phyloP scores from a whole-genome alignment of 2,797 vertebrate genomes.

The Chaetophractus vellerosus region DNA sequence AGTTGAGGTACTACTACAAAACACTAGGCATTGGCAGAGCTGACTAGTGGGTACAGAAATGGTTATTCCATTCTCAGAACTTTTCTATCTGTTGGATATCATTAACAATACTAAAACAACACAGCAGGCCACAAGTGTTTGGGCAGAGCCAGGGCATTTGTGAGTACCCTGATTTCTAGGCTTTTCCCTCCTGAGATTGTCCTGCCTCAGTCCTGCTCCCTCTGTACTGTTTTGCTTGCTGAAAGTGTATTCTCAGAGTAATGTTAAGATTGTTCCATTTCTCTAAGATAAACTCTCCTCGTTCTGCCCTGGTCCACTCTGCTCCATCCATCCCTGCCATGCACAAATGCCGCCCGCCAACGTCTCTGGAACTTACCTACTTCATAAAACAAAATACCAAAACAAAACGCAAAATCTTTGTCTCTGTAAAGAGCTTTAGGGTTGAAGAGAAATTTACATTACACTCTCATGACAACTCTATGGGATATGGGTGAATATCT shows the following conservation, averaged over 20 bases:
- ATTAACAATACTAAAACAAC: background rate
- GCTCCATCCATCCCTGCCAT: background rate
- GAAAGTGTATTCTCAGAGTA: background rate
- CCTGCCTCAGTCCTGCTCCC: background rate
- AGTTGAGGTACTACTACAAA: background rate
- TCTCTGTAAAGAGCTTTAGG: constrained; percentile 10
- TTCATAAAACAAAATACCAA: background rate
- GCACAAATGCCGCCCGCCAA: background rate
- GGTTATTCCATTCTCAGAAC: background rate
- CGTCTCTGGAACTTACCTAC: background rate
- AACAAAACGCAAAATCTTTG: background rate
- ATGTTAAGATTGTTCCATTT: background rate
- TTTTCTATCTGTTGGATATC: background rate
- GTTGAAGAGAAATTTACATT: background rate
- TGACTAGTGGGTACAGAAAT: background rate
- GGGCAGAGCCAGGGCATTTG: background rate
- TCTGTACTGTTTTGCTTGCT: background rate
- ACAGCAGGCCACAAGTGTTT: background rate
- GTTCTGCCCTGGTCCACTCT: background rate
- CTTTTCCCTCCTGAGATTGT: background rate
- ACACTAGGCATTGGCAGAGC: background rate
- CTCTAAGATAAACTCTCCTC: background rate
- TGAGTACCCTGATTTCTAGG: background rate
- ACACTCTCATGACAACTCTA: background rate
- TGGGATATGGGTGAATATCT: no score